Evolutionary conservation across 2,888 invertebrate genomes (phyloP).

Genomic region (Hyposoter didymator): DNA sequence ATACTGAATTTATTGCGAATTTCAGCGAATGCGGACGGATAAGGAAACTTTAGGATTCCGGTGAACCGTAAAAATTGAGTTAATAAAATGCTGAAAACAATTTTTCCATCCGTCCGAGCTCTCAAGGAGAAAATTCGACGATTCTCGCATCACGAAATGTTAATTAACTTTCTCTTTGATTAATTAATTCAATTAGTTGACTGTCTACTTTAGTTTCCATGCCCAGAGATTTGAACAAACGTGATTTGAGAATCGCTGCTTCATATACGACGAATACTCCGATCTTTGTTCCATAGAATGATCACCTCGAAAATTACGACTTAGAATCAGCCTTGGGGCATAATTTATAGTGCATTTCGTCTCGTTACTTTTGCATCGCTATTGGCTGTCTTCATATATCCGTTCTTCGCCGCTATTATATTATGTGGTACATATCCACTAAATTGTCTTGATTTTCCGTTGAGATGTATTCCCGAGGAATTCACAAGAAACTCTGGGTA

Average conservation of each 20-base stretch:
- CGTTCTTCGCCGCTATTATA: constrained; percentile 21
- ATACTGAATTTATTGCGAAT: not conserved
- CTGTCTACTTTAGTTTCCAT: not conserved
- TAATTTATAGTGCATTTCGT: constrained; percentile 61
- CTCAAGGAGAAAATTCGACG: not conserved
- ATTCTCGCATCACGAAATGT: not conserved
- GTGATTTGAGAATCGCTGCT: constrained; percentile 63
- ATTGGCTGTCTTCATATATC: constrained; percentile 47
- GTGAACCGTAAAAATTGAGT: too few species aligned
- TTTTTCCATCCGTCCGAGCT: too few species aligned
- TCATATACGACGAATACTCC: constrained; percentile 24
- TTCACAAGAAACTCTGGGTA: not conserved
- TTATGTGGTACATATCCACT: constrained; percentile 7
- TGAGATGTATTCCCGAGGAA: not conserved
- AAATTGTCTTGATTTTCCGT: constrained; percentile 14
- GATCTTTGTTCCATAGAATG: constrained; percentile 54
- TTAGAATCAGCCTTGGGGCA: constrained; percentile 60
- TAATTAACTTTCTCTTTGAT: not conserved
- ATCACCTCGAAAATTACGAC: constrained; percentile 63
- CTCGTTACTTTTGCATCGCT: constrained; percentile 49
- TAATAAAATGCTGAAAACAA: too few species aligned
- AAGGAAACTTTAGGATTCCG: too few species aligned
- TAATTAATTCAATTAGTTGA: not conserved
- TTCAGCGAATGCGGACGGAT: too few species aligned
- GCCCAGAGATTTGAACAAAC: not conserved